Percentiles rank a stretch among this genome's conserved stretches.
Conservation (phyloP, 2,113 vertebrate genomes). For the Pantherophis guttatus region DNA sequence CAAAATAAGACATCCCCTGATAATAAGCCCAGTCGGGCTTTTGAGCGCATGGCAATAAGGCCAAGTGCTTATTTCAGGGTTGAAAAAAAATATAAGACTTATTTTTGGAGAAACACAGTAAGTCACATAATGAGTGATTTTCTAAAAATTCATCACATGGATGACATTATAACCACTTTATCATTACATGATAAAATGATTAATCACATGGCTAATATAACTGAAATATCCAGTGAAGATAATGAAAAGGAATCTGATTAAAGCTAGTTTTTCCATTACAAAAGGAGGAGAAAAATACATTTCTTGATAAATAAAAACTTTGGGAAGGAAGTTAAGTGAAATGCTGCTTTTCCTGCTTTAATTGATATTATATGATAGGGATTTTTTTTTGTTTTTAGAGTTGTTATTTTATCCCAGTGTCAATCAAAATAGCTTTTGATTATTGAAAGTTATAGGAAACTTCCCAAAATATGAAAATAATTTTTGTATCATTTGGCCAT, state of each 20-base stretch:
- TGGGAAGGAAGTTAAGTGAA: not conserved
- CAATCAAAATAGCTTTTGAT: not conserved
- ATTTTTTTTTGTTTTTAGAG: slow-evolving; percentile 23
- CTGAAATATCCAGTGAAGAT: slow-evolving; percentile 4
- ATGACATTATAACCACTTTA: not conserved
- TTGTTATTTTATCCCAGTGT: not conserved
- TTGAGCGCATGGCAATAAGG: too few relatives aligned
- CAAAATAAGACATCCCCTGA: too few relatives aligned
- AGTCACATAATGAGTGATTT: not conserved
- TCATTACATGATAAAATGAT: not conserved
- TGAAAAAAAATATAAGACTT: too few relatives aligned
- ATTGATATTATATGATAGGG: not conserved
- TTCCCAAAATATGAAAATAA: not conserved
- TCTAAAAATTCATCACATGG: not conserved
- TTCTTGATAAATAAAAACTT: not conserved
- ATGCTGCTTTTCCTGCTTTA: not conserved
- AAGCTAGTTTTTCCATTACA: not conserved
- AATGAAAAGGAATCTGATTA: slow-evolving; percentile 22
- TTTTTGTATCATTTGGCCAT: not conserved
- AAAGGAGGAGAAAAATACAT: not conserved
- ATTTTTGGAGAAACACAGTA: too few relatives aligned
- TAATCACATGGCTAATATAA: not conserved
- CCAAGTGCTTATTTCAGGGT: too few relatives aligned
- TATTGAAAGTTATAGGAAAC: not conserved
- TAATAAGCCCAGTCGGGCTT: too few relatives aligned